Conservation (phyloP, 2,888 invertebrate species). For the Saturnia japonica region DNA sequence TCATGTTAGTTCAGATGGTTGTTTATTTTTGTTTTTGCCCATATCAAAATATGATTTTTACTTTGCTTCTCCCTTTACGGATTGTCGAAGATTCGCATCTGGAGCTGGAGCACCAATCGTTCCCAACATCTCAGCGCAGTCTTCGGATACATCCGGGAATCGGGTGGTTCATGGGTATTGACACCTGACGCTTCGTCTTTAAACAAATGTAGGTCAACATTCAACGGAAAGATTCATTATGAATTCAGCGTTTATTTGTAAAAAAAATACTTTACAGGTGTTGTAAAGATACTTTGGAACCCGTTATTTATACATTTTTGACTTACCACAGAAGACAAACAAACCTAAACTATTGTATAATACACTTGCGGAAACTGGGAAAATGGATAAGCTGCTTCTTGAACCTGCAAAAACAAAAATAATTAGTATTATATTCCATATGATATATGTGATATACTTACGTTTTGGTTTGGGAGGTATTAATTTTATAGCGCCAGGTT, state of each 20-base stretch:
- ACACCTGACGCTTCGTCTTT: slow-evolving; percentile 59
- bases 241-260: slow-evolving; percentile 74
- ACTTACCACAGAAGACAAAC: slow-evolving; percentile 70
- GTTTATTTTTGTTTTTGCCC: slow-evolving; percentile 13
- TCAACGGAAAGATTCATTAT: slow-evolving; percentile 67
- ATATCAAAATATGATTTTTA: slow-evolving; percentile 26
- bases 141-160: slow-evolving; percentile 51
- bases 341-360: slow-evolving; percentile 56
- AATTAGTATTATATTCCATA: slow-evolving; percentile 51
- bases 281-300: slow-evolving; percentile 61
- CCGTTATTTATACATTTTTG: slow-evolving; percentile 76
- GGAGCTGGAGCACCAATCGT: slow-evolving; percentile 45
- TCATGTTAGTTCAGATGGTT: slow-evolving; percentile 3
- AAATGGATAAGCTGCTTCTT: slow-evolving; percentile 39
- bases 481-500: slow-evolving; percentile 91
- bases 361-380: slow-evolving; percentile 45
- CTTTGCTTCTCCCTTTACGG: slow-evolving; percentile 43
- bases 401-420: slow-evolving; percentile 74
- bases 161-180: slow-evolving; percentile 46
- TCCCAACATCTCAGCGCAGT: slow-evolving; percentile 55
- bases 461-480: slow-evolving; percentile 95
- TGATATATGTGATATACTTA: slow-evolving; percentile 83
- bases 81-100: slow-evolving; percentile 47
- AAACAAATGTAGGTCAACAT: slow-evolving; percentile 66
- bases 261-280: slow-evolving; percentile 69